Conservation (phyloP, 2,888 invertebrate species). For the Asteroscopus sphinx region DNA sequence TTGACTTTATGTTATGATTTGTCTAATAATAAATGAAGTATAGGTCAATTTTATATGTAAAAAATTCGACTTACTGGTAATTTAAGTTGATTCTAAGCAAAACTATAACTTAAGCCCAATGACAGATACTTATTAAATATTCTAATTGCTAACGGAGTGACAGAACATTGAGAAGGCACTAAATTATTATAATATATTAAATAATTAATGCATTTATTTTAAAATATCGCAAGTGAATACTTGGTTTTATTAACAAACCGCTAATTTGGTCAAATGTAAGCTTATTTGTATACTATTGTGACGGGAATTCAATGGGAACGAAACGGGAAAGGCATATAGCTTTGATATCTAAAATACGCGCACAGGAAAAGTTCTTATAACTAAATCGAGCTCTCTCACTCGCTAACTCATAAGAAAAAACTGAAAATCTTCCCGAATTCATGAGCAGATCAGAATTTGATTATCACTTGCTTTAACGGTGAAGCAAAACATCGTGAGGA, state of each 20-base stretch:
- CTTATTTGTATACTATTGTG: slow-evolving; percentile 32
- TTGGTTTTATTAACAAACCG: slow-evolving; percentile 54
- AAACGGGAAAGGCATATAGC: slow-evolving; percentile 2
- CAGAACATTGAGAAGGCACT: slow-evolving; percentile 62
- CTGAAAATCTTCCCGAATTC: too few relatives aligned
- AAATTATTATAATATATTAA: slow-evolving; percentile 70
- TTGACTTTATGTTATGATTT: too few relatives aligned
- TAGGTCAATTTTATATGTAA: too few relatives aligned
- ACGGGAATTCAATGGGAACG: slow-evolving; percentile 17
- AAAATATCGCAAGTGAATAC: slow-evolving; percentile 72
- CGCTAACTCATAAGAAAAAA: too few relatives aligned
- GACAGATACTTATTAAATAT: slow-evolving; percentile 5
- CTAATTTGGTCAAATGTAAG: slow-evolving; percentile 30
- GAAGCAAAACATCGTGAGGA: too few relatives aligned
- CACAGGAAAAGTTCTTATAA: too few relatives aligned
- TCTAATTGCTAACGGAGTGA: slow-evolving; percentile 46
- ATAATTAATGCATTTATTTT: slow-evolving; percentile 83
- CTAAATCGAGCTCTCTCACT: too few relatives aligned
- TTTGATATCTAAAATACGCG: too few relatives aligned
- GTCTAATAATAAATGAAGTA: too few relatives aligned
- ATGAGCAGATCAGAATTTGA: too few relatives aligned
- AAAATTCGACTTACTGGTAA: too few relatives aligned
- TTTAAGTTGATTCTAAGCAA: slow-evolving; percentile 11
- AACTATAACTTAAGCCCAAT: slow-evolving; percentile 3
- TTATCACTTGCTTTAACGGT: too few relatives aligned